These are phyloP conservation scores for Sebastes minor DNA, from an alignment of 2,797 vertebrate genomes.

Conservation along the genomic window DNA sequence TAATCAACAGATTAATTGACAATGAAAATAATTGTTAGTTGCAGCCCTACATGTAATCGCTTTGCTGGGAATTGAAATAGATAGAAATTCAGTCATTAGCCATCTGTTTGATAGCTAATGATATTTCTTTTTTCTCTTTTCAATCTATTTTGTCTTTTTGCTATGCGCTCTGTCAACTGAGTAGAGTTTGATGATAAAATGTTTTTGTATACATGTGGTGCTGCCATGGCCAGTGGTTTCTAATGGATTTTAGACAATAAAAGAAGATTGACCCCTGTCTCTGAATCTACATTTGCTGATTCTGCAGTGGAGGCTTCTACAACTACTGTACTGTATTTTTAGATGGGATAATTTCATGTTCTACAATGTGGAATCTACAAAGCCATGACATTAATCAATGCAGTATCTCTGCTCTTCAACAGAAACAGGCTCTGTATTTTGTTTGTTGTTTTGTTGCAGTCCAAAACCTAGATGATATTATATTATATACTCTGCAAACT, in stretches of 20 bases:
- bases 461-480: constrained; percentile 25
- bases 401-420: background rate
- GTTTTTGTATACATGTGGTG: background rate
- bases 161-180: background rate
- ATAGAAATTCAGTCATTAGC: background rate
- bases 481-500: constrained; percentile 25
- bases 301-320: background rate
- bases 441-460: constrained; percentile 29
- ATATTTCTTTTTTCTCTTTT: too few species aligned
- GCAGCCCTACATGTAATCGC: background rate
- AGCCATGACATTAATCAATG: constrained; percentile 12
- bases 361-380: background rate
- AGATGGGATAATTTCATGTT: background rate
- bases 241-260: background rate
- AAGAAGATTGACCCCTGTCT: background rate
- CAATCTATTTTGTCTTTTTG: background rate
- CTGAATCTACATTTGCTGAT: background rate
- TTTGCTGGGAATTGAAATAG: background rate
- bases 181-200: background rate
- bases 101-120: background rate
- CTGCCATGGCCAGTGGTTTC: background rate
- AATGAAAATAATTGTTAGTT: too few species aligned
- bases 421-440: constrained; percentile 13
- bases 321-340: background rate
- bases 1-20: too few species aligned